These are phyloP conservation scores for Microcebus jonahi DNA, from an alignment of 2,113 vertebrate species.

Conservation along the genomic window DNA sequence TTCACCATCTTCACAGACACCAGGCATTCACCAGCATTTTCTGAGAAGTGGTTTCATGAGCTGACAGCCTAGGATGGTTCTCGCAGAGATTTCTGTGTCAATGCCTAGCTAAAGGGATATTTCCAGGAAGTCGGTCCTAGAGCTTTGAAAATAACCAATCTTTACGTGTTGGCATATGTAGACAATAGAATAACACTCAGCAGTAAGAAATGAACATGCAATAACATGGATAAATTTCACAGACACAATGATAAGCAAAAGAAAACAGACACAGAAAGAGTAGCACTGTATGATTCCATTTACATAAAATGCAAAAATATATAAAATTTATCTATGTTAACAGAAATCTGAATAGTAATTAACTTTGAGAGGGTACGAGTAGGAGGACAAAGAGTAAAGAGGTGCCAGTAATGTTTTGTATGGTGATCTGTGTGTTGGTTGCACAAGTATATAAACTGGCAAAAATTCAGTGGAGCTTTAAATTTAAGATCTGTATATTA, in stretches of 20 bases:
- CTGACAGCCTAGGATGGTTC: too few species aligned
- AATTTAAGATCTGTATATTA: neutral
- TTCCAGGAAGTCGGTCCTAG: too few species aligned
- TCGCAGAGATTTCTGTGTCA: too few species aligned
- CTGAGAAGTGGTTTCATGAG: too few species aligned
- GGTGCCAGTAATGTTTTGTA: neutral
- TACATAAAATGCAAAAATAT: conserved; percentile 17
- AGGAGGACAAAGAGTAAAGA: neutral
- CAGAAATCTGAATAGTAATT: neutral
- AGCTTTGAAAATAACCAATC: too few species aligned
- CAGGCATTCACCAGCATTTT: too few species aligned
- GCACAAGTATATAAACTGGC: neutral
- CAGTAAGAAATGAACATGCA: neutral
- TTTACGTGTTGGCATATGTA: too few species aligned
- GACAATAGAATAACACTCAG: neutral
- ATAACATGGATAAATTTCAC: neutral
- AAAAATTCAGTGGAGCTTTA: neutral
- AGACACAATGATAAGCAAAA: neutral
- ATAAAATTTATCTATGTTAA: neutral
- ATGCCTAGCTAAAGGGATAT: too few species aligned
- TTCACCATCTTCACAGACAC: too few species aligned
- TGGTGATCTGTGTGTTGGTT: neutral
- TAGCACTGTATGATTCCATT: neutral
- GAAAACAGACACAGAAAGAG: neutral
- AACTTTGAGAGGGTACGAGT: neutral